phyloP scores from a whole-genome alignment of 2,113 vertebrate genomes.

The Ceratotherium simum region DNA sequence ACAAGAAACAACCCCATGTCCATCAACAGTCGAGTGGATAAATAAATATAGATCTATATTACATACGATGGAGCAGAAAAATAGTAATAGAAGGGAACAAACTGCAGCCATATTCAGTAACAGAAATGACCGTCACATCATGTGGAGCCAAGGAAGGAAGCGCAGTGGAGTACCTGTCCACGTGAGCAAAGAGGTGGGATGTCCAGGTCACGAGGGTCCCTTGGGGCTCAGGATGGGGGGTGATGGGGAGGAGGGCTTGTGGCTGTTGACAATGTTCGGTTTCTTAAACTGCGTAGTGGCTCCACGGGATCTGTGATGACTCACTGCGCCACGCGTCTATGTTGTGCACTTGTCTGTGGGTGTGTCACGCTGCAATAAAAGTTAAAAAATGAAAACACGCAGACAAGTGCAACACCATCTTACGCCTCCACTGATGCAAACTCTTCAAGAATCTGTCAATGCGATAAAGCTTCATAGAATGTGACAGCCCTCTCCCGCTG shows the following conservation, averaged over 20 bases:
- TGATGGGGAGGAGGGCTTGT: background rate
- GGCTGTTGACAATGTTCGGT: no score
- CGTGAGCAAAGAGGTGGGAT: no score
- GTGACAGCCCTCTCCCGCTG: no score
- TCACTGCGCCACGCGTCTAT: no score
- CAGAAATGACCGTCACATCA: accelerated
- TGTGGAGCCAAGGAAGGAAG: background rate
- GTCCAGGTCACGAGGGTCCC: no score
- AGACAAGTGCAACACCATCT: accelerated
- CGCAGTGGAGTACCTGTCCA: no score
- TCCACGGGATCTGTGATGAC: background rate
- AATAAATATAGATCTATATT: background rate
- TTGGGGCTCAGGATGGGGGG: no score
- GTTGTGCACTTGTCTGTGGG: background rate
- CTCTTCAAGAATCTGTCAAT: no score
- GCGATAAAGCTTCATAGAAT: accelerated
- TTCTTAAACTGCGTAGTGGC: background rate
- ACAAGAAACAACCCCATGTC: accelerated
- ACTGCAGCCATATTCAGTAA: accelerated
- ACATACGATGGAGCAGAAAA: accelerated
- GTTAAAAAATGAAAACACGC: background rate
- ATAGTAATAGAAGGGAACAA: no score
- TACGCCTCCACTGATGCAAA: background rate
- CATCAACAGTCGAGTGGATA: background rate
- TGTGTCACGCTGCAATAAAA: background rate